Evolutionary conservation across 2,888 invertebrate species (phyloP), one percentile per base, ranked within the genome.

Genomic region (Palloptera scutellata): DNA sequence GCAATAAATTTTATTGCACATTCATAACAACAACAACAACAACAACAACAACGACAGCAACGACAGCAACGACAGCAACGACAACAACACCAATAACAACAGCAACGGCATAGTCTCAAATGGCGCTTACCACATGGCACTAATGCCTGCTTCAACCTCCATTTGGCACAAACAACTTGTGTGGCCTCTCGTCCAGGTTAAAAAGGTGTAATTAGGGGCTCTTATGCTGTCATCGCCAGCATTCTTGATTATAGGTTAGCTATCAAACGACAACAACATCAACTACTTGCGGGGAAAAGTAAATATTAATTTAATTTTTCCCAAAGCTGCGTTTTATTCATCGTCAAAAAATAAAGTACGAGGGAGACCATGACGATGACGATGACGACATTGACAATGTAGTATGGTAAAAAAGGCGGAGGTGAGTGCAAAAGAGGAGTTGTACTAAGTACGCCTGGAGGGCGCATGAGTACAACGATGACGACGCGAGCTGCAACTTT

Each of bases 151-250:
- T 57, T 57, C 64, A 52, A 43, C 53, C 17, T 53, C 43, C 5
- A 13, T 30, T 42, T 11, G 52, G 61, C 12, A 57, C 57, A 13
- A 60, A 74, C 79, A 77, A 79, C 76, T 74, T 79, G 79, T 79
- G 79, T 79, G 79, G 78, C 76, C 77, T 70, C 69, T 72, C 64
- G 69, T 70, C 73, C 73, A 77, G 78, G 76, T 72, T 78, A 81
- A 81, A 81, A 82, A 82, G 82, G 77, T 83, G 83, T 81, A 84
- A 84, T 84, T 84, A 84, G 80, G 81, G 79, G 77, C 83, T 80
- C 80, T 84, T 84, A 84, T 81, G 81, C 82, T 83, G 82, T 84
- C 83, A 84, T 84, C 83, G 83, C 81, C 80, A 80, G 76, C 76
- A 77, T 78, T 77, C 79, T 80, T 81, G 81, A 81, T 81, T 84